These are phyloP conservation scores for Asarcornis scutulata DNA, from an alignment of 2,113 vertebrate species.

Conservation along the genomic window DNA sequence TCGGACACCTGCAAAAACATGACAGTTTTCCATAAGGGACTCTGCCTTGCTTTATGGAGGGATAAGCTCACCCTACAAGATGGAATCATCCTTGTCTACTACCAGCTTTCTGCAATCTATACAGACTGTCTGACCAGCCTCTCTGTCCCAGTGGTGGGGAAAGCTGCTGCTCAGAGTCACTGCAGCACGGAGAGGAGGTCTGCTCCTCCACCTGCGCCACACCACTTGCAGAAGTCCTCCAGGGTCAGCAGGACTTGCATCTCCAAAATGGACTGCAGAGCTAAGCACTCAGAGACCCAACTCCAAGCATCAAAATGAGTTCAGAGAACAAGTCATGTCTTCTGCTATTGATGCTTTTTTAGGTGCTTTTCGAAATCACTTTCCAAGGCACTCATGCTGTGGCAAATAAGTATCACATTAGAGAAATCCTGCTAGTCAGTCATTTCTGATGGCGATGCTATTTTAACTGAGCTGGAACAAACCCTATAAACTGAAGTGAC, in stretches of 20 bases:
- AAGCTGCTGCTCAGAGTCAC: not conserved
- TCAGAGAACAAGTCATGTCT: not conserved
- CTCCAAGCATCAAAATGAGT: not conserved
- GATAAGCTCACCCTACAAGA: not conserved
- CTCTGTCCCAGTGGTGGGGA: accelerated
- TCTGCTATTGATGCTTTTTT: not conserved
- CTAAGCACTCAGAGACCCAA: not conserved
- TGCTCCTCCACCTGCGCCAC: not conserved
- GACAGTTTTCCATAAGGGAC: not conserved
- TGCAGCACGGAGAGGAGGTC: not conserved
- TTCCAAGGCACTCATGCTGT: not conserved
- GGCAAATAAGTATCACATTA: not conserved
- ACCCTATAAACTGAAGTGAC: not conserved
- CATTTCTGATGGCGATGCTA: not conserved
- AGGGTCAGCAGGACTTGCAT: not conserved
- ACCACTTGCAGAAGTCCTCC: not conserved
- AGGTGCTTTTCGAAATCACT: not conserved
- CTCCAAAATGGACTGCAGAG: not conserved
- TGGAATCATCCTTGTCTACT: not conserved
- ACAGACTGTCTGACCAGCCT: not conserved
- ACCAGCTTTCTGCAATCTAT: not conserved
- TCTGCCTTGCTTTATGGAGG: not conserved
- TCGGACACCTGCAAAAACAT: not conserved
- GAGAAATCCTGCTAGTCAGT: not conserved
- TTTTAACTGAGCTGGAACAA: constrained; percentile 24